These are phyloP conservation scores for Ellobium chinense DNA, from an alignment of 2,888 invertebrate genomes.

Conservation along the genomic window DNA sequence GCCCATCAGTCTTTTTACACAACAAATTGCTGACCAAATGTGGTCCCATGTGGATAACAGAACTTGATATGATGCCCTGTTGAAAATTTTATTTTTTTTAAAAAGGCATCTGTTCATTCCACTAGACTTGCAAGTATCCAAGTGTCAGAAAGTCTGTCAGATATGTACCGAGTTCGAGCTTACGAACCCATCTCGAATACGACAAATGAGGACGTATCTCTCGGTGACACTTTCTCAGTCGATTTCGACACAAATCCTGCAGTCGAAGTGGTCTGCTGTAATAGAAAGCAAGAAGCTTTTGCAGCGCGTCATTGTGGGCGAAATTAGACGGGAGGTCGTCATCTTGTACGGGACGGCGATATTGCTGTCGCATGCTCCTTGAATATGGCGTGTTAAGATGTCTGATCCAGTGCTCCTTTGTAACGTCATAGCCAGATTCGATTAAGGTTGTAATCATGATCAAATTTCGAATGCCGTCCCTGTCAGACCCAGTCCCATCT, in stretches of 20 bases:
- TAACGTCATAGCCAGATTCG: conserved; percentile 9
- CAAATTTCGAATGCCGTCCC: neutral
- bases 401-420: conserved; percentile 15
- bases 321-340: neutral
- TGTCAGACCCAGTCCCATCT: neutral
- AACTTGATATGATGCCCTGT: no score
- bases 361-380: neutral
- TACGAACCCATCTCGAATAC: neutral
- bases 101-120: no score
- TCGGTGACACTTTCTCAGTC: neutral
- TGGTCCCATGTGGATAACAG: no score
- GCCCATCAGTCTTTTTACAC: no score
- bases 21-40: no score
- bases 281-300: neutral
- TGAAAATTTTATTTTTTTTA: no score
- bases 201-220: neutral
- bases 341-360: neutral
- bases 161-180: neutral
- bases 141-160: neutral
- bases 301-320: neutral
- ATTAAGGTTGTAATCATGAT: neutral
- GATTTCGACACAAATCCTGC: neutral
- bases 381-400: no score
- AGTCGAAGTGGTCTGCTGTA: neutral
- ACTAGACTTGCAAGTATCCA: neutral